Conservation (phyloP, 1,140 invertebrate species). For the Drosophila lini region DNA sequence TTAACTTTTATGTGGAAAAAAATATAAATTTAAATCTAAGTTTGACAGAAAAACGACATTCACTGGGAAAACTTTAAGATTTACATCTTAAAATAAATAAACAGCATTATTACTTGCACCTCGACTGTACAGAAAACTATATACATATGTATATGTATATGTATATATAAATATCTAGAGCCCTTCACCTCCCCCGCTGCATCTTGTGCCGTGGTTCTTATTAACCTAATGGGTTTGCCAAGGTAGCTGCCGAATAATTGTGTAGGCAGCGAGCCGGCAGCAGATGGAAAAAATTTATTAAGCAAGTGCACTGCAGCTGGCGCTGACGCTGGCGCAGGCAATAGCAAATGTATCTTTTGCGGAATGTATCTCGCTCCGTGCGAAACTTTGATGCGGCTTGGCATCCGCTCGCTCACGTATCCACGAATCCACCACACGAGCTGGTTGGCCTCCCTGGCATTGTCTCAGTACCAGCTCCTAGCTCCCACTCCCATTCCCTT, state of each 20-base stretch:
- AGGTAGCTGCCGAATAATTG: conserved; percentile 63
- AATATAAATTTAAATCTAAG: too few species aligned
- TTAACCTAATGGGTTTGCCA: conserved; percentile 83
- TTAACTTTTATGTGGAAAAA: too few species aligned
- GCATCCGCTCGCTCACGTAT: conserved; percentile 46
- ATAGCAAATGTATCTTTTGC: conserved; percentile 35
- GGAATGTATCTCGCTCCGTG: conserved; percentile 25
- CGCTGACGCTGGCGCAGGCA: conserved; percentile 5
- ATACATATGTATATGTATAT: background rate
- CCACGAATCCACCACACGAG: conserved; percentile 35
- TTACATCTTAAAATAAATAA: too few species aligned
- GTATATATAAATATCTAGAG: background rate
- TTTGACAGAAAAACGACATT: background rate
- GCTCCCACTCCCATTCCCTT: background rate
- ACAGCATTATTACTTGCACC: background rate
- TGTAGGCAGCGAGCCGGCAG: conserved; percentile 33
- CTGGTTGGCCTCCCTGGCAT: conserved; percentile 36
- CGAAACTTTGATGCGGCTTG: conserved; percentile 70
- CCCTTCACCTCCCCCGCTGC: background rate
- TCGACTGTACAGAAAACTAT: background rate
- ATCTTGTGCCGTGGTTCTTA: conserved; percentile 59
- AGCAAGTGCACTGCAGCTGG: conserved; percentile 70
- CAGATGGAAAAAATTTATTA: conserved; percentile 67
- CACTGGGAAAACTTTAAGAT: too few species aligned
- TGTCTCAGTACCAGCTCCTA: conserved; percentile 49